Base-by-base conservation (phyloP, 53 echinoderm and acorn worm species). In the Mesocentrotus franciscanus region DNA sequence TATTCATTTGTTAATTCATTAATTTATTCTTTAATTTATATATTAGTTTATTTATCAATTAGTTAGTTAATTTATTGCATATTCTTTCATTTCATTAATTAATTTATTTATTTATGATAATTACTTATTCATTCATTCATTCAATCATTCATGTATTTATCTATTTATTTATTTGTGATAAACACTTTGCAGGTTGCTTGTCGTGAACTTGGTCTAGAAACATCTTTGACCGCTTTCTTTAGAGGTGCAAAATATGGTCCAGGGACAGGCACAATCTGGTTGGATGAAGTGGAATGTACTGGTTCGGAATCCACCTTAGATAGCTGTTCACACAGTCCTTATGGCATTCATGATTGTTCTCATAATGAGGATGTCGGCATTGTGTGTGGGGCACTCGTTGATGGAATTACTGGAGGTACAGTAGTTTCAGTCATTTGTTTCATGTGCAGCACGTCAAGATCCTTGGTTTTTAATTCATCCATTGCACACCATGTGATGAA, bases 341-440 rank as follows among this genome's bases (percentile, higher is more conserved):
- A 92, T 94, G 95, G 95, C n/a, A 56, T 12, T 26, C 64, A 84
- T 18, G 95, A 96, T 76, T 96, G 96, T 58, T 33, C 49, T n/a
- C 96, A 96, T 92, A 26, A 36, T 0, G 96, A 96, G 70, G 96
- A 96, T 71, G 92, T 92, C 3, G 85, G 95, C 2, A 78, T 96
- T 18, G 24, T 30, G n/a, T 96, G 96, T 85, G 83, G 49, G 15
- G 6, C 18, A 83, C 12, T 9, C 27, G n/a, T 8, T 10, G 32
- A 75, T 75, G 24, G 8, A 24, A 0, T 0, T 6, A 30, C 13
- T 10, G n/a, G 11, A 75, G 75, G 75, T 75, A 29, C 27, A 75
- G n/a, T 24, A 71, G n/a, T 8, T n/a, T 39, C 15, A 61, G 4
- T 33, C 76, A 76, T 30, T 18, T 76, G 33, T 76, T 76, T 8